Conservation (phyloP, 2,888 invertebrate species). For the Dermolepida albohirtum region DNA sequence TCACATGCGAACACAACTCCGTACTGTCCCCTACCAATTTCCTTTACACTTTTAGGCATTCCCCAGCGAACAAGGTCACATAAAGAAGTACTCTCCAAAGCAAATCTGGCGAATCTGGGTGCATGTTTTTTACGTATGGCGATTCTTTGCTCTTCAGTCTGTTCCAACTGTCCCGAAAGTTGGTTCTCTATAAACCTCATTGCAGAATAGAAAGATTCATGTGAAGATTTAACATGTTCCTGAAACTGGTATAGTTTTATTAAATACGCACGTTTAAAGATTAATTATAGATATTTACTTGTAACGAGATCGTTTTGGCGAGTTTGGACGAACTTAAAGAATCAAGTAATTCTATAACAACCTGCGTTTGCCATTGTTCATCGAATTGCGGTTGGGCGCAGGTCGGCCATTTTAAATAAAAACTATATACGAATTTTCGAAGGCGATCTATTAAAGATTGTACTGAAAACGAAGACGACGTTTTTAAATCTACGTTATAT, state of each 20-base stretch:
- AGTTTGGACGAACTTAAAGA: slow-evolving; percentile 78
- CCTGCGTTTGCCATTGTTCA: slow-evolving; percentile 77
- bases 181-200: slow-evolving; percentile 77
- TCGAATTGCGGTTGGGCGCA: slow-evolving; percentile 60
- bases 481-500: slow-evolving; percentile 77
- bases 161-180: slow-evolving; percentile 78
- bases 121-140: slow-evolving; percentile 82
- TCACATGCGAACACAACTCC: slow-evolving; percentile 89
- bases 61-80: slow-evolving; percentile 83
- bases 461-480: slow-evolving; percentile 73
- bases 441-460: slow-evolving; percentile 75
- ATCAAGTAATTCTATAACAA: slow-evolving; percentile 76
- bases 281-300: slow-evolving; percentile 58
- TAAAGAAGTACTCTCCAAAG: slow-evolving; percentile 86
- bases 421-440: slow-evolving; percentile 72
- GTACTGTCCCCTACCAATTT: slow-evolving; percentile 86
- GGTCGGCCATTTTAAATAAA: slow-evolving; percentile 72
- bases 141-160: slow-evolving; percentile 83
- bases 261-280: not conserved
- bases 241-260: slow-evolving; percentile 71
- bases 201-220: slow-evolving; percentile 81
- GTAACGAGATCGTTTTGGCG: slow-evolving; percentile 77
- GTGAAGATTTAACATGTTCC: slow-evolving; percentile 80
- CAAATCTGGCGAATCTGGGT: slow-evolving; percentile 83
- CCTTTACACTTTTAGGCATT: slow-evolving; percentile 73